Percentiles rank a stretch among this genome's conserved stretches.
Evolutionary conservation across 2,797 vertebrate species (phyloP).

Genomic region (Sus cebifrons): DNA sequence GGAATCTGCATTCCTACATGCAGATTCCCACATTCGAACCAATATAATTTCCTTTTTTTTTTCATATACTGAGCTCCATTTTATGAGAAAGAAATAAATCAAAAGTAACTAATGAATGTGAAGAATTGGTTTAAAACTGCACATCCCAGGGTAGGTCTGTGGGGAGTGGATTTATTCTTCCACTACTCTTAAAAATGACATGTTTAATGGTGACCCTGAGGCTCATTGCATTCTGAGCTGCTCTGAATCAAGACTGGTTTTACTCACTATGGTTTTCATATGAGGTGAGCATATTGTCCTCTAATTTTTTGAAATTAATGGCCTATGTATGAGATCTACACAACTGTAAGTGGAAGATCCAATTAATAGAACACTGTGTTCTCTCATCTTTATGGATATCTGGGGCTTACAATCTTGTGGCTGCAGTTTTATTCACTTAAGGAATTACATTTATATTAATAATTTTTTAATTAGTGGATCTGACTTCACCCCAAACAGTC

Average conservation of each 20-base stretch:
- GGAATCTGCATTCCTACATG: constrained; percentile 17
- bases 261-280: constrained; percentile 66
- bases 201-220: constrained; percentile 65
- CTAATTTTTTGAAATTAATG: constrained; percentile 22
- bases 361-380: neutral
- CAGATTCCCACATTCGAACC: constrained; percentile 65
- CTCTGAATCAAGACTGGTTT: constrained; percentile 65
- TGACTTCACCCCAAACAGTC: constrained; percentile 26
- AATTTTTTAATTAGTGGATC: constrained; percentile 68
- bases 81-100: constrained; percentile 83
- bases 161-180: constrained; percentile 73
- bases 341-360: neutral
- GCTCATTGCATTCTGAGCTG: constrained; percentile 36
- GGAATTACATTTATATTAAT: constrained; percentile 62
- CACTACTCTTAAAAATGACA: constrained; percentile 71
- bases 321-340: neutral
- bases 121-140: constrained; percentile 76
- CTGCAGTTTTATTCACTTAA: constrained; percentile 52
- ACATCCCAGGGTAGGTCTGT: constrained; percentile 61
- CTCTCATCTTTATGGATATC: neutral
- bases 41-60: constrained; percentile 65
- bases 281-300: constrained; percentile 42
- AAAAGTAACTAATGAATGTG: constrained; percentile 73
- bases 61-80: constrained; percentile 28
- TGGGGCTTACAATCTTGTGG: neutral